Evolutionary conservation across 2,113 vertebrate genomes (phyloP).

Genomic region (Pterocles orientalis): DNA sequence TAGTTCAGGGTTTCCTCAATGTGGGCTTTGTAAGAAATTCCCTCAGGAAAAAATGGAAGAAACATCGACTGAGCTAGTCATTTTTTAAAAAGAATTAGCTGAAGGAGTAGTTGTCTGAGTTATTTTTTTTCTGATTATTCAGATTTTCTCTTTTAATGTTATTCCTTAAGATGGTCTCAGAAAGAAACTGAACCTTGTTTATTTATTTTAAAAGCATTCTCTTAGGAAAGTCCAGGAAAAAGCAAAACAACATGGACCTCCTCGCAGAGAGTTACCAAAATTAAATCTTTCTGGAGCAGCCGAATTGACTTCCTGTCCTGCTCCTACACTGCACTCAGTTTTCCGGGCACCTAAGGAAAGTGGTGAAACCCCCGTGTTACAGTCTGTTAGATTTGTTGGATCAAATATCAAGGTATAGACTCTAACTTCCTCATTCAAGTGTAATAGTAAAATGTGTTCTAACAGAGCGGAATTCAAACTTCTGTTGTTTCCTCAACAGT

Average conservation of each 20-base stretch:
- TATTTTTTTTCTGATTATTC: not conserved
- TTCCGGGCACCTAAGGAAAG: conserved; percentile 2
- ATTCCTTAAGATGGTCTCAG: not conserved
- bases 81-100: not conserved
- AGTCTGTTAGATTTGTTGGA: conserved; percentile 74
- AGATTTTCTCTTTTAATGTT: not conserved
- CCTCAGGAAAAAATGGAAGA: not conserved
- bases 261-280: conserved; percentile 75
- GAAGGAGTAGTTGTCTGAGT: not conserved
- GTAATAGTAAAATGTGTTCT: not conserved
- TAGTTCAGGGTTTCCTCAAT: not conserved
- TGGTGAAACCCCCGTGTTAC: conserved; percentile 65
- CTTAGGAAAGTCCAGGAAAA: conserved; percentile 67
- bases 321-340: conserved; percentile 55
- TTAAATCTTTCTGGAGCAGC: conserved; percentile 65
- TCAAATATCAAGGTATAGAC: conserved; percentile 74
- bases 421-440: not conserved
- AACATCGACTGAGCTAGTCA: not conserved
- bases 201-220: conserved; percentile 68
- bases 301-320: conserved; percentile 62
- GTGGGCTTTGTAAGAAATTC: not conserved
- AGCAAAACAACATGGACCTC: conserved; percentile 13
- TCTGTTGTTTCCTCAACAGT: conserved; percentile 71
- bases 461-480: not conserved
- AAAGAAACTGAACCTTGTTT: not conserved